Conservation (phyloP, 2,113 vertebrate genomes). For the Odocoileus hemionus region DNA sequence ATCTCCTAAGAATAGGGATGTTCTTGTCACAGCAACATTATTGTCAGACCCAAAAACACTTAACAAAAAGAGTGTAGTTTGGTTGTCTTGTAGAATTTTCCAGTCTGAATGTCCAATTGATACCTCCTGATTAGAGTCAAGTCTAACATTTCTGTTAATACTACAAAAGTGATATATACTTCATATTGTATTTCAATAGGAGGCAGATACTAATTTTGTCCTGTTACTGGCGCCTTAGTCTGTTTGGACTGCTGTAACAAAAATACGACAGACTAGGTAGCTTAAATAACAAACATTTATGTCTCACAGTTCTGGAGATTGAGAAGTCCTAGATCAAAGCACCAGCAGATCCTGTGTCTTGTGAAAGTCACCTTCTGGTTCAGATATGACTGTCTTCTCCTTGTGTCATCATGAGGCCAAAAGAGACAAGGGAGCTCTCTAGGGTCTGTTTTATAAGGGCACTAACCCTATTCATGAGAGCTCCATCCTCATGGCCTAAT, state of each 20-base stretch:
- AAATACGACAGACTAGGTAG: neutral
- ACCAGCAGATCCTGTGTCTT: neutral
- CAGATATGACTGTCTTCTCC: neutral
- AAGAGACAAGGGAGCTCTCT: neutral
- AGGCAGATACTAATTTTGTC: neutral
- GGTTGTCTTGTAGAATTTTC: neutral
- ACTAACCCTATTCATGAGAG: neutral
- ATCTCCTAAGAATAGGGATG: neutral
- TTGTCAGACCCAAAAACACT: neutral
- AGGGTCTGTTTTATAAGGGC: neutral
- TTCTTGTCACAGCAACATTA: neutral
- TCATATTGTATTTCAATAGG: neutral
- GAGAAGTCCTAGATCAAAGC: neutral
- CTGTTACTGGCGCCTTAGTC: neutral
- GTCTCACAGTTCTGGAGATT: neutral
- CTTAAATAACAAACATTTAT: neutral
- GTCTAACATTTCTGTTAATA: neutral
- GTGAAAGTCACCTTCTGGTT: neutral
- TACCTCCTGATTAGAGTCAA: neutral
- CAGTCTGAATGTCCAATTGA: neutral
- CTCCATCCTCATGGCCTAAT: neutral
- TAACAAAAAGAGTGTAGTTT: neutral
- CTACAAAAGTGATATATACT: neutral
- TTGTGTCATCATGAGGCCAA: neutral
- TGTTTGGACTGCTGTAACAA: neutral